Percentiles rank a stretch among this genome's conserved stretches.
Conservation (phyloP, 2,888 invertebrate species). For the Idaea straminata region DNA sequence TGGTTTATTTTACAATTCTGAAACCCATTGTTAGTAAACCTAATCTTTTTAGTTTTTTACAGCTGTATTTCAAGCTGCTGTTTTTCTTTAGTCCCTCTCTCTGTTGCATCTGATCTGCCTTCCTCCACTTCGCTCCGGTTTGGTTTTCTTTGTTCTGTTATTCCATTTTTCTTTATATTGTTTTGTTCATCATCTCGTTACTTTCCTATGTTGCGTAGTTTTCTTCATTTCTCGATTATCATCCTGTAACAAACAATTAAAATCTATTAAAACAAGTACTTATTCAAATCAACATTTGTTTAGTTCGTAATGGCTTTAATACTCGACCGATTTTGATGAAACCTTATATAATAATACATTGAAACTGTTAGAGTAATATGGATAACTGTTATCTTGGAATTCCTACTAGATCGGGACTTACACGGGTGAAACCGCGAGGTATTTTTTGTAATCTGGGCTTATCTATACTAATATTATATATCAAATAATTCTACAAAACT, state of each 20-base stretch:
- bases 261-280: too few species aligned
- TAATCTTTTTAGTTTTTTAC: neutral
- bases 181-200: neutral
- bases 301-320: neutral
- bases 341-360: too few species aligned
- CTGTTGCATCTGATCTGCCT: too few species aligned
- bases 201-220: neutral
- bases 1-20: slow-evolving; percentile 30
- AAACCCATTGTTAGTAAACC: neutral
- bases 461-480: too few species aligned
- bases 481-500: too few species aligned
- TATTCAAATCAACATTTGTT: neutral
- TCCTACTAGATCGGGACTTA: too few species aligned
- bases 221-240: neutral
- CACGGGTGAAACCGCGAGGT: too few species aligned
- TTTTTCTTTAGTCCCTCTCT: neutral
- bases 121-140: neutral
- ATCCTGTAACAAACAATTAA: neutral
- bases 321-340: too few species aligned
- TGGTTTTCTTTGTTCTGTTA: neutral
- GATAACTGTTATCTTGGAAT: too few species aligned
- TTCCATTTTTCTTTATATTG: neutral
- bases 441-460: too few species aligned
- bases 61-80: neutral
- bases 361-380: too few species aligned